Evolutionary conservation across 2,113 vertebrate species (phyloP).

Genomic region (Petrocephalus microphthalmus): DNA sequence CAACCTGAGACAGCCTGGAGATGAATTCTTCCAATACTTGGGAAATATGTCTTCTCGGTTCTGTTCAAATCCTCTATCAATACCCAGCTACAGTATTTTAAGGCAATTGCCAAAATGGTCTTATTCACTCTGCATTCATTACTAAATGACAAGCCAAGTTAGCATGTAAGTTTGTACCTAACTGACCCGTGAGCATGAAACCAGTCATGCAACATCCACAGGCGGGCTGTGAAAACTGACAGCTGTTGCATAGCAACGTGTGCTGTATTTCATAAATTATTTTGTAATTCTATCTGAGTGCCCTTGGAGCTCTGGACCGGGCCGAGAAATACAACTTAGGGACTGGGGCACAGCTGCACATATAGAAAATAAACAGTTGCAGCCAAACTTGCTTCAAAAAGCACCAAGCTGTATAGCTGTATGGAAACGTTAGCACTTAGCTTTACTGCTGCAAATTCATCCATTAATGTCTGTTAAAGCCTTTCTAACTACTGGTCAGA

Average conservation of each 20-base stretch:
- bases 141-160: neutral
- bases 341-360: neutral
- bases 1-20: neutral
- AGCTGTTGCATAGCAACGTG: constrained; percentile 5
- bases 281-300: neutral
- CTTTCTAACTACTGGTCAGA: neutral
- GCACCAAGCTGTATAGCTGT: neutral
- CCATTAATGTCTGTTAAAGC: neutral
- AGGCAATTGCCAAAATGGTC: neutral
- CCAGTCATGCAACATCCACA: neutral
- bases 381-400: neutral
- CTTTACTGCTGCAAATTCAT: neutral
- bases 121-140: neutral
- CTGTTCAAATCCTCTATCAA: neutral
- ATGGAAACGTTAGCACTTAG: neutral
- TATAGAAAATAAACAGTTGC: neutral
- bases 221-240: neutral
- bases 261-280: neutral
- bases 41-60: too few species aligned
- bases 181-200: neutral
- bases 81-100: neutral
- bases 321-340: neutral
- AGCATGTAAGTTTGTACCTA: neutral
- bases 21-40: neutral
- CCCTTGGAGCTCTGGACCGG: neutral